Conservation (phyloP, 92 coral and sea anemone species). For the Blastomussa wellsi region DNA sequence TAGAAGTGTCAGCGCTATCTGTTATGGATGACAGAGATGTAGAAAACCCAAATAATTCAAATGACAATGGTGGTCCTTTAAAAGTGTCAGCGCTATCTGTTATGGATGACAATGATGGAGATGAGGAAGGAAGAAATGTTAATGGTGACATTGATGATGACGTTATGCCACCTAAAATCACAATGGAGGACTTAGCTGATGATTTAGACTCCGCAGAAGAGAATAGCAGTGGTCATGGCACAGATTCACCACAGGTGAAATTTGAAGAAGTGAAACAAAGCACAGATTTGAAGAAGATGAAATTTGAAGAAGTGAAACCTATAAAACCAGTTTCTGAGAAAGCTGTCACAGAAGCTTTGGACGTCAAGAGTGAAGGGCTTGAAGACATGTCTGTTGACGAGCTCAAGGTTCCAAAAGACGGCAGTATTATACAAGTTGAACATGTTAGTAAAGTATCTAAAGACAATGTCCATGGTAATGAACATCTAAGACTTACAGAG, state of each 20-base stretch:
- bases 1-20: constrained; percentile 47
- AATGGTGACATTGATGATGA: constrained; percentile 52
- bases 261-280: constrained; percentile 15
- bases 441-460: background rate
- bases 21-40: too few relatives aligned
- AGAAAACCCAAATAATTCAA: constrained; percentile 5
- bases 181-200: constrained; percentile 78
- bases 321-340: constrained; percentile 7
- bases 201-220: constrained; percentile 47
- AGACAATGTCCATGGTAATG: background rate
- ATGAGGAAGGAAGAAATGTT: background rate
- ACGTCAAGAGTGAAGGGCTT: background rate
- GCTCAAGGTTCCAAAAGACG: background rate
- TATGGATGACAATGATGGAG: constrained; percentile 19
- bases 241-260: constrained; percentile 10
- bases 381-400: background rate
- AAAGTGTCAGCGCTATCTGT: constrained; percentile 43
- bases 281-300: background rate
- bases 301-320: constrained; percentile 19
- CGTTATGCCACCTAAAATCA: constrained; percentile 70
- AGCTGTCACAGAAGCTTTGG: background rate
- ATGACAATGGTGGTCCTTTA: constrained; percentile 45
- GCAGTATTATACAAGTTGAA: constrained; percentile 12
- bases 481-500: background rate
- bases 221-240: constrained; percentile 12